Evolutionary conservation across 2,888 invertebrate species (phyloP).

Genomic region (Timandra comae): DNA sequence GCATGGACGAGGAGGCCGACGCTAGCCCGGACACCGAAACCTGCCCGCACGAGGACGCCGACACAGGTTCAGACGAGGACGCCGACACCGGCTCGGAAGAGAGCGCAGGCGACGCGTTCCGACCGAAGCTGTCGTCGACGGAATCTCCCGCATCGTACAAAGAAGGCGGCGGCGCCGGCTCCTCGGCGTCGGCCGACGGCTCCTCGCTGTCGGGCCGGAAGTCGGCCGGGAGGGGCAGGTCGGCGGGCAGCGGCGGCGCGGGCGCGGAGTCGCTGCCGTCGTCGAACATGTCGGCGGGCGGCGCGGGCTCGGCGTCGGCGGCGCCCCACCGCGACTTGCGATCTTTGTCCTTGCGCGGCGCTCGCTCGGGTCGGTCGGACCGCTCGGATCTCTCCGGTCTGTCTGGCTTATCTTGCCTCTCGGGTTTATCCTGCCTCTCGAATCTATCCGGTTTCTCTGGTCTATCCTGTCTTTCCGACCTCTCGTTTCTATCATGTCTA

Average conservation of each 20-base stretch:
- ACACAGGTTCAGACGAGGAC: too few species aligned
- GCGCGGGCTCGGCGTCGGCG: constrained; percentile 27
- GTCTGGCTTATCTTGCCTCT: background rate
- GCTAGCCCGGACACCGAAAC: too few species aligned
- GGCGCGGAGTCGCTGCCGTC: too few species aligned
- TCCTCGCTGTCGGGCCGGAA: too few species aligned
- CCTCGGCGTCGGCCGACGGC: too few species aligned
- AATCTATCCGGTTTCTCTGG: constrained; percentile 4
- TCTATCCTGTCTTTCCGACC: constrained; percentile 1
- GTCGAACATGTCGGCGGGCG: too few species aligned
- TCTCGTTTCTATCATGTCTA: constrained; percentile 7
- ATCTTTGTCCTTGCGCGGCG: constrained; percentile 47
- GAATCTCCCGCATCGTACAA: constrained; percentile 49
- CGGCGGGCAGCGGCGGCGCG: too few species aligned
- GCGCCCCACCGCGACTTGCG: constrained; percentile 68
- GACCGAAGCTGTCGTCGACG: constrained; percentile 54
- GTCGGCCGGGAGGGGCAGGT: too few species aligned
- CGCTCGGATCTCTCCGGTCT: background rate
- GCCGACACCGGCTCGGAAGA: background rate
- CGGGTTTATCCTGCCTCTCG: background rate
- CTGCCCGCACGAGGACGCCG: too few species aligned
- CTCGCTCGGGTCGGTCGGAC: constrained; percentile 10
- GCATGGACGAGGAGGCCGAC: too few species aligned
- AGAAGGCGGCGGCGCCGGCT: constrained; percentile 7
- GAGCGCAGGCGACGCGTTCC: constrained; percentile 22